Conservation (phyloP, 2,888 invertebrate genomes). For the Branchellion lobata region DNA sequence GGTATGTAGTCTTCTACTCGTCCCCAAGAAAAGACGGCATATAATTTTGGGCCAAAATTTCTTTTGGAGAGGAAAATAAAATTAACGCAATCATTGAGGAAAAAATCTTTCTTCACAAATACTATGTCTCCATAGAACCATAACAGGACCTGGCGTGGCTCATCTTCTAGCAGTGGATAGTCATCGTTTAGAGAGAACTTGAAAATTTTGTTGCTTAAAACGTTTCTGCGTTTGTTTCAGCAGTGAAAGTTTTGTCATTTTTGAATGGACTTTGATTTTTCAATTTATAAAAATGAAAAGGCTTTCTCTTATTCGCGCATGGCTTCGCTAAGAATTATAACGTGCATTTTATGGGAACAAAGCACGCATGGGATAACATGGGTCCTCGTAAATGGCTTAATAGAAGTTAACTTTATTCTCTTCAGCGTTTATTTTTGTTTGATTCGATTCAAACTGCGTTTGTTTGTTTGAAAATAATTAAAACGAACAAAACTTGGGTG, state of each 20-base stretch:
- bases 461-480: too few species aligned
- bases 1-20: conserved; percentile 94
- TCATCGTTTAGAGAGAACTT: conserved; percentile 79
- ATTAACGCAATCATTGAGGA: conserved; percentile 92
- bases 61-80: conserved; percentile 93
- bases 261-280: too few species aligned
- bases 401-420: too few species aligned
- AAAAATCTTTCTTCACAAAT: conserved; percentile 74
- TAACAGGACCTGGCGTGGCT: conserved; percentile 70
- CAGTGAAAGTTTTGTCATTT: too few species aligned
- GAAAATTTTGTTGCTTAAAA: conserved; percentile 91
- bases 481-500: conserved; percentile 6
- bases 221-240: conserved; percentile 68
- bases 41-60: conserved; percentile 85
- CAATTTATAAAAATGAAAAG: too few species aligned
- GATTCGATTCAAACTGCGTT: too few species aligned
- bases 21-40: conserved; percentile 93
- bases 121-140: conserved; percentile 93
- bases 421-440: too few species aligned
- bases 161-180: conserved; percentile 64
- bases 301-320: too few species aligned
- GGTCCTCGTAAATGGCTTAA: too few species aligned
- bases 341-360: too few species aligned
- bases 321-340: too few species aligned
- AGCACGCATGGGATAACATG: too few species aligned